Percentiles rank a stretch among this genome's conserved stretches.
Evolutionary conservation across 2,113 vertebrate genomes (phyloP).

Genomic region (Pica pica): DNA sequence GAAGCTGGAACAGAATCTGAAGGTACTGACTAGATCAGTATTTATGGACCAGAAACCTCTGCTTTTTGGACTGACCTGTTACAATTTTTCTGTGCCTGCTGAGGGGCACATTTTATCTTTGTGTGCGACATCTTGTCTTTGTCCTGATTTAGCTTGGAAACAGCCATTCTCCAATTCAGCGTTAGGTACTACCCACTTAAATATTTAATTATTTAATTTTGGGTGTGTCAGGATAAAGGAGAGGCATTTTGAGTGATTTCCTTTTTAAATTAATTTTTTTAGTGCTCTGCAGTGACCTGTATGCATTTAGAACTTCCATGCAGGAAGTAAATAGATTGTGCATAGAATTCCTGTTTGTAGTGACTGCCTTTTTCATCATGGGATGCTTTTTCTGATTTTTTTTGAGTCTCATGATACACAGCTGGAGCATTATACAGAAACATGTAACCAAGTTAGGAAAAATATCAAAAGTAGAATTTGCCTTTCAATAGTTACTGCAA

Average conservation of each 20-base stretch:
- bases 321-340: background rate
- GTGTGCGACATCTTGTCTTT: background rate
- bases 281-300: background rate
- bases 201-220: background rate
- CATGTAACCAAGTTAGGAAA: background rate
- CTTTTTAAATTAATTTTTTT: background rate
- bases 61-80: background rate
- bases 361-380: background rate
- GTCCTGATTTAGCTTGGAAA: background rate
- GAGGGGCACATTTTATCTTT: background rate
- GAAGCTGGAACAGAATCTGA: background rate
- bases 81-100: background rate
- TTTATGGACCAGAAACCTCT: background rate
- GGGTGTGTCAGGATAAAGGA: background rate
- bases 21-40: background rate
- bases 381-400: background rate
- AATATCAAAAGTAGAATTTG: background rate
- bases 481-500: background rate
- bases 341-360: background rate
- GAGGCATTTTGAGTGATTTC: background rate
- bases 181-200: background rate
- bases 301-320: background rate
- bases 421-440: background rate
- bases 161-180: background rate
- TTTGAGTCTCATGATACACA: background rate